Percentiles rank a stretch among this genome's conserved stretches.
phyloP scores from a whole-genome alignment of 2,797 vertebrate genomes.

The Babyrousa celebensis region DNA sequence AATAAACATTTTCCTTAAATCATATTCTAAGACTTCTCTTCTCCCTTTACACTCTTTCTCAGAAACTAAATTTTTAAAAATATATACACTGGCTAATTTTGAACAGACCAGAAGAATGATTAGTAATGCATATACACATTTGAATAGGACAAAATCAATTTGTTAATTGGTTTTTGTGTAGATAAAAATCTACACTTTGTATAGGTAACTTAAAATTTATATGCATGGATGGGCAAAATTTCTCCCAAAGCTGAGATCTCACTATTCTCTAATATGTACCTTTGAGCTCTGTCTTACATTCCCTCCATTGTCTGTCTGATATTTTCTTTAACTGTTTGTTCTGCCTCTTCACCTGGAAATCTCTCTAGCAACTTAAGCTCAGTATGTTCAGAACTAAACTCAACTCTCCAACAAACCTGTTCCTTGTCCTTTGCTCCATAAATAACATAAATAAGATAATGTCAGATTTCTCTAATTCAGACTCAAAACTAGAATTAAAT shows the following conservation, averaged over 20 bases:
- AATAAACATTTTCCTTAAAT: neutral
- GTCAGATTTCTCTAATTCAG: neutral
- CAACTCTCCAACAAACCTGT: neutral
- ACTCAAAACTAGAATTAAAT: neutral
- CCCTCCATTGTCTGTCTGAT: neutral
- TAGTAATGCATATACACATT: neutral
- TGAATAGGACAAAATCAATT: neutral
- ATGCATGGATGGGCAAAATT: neutral
- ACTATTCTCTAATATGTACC: neutral
- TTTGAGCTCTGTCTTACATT: neutral
- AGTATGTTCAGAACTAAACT: neutral
- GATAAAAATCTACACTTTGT: neutral
- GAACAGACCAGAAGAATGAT: neutral
- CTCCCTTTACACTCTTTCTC: neutral
- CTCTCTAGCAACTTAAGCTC: neutral
- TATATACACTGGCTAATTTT: neutral
- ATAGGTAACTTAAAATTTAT: neutral
- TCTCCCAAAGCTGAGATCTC: neutral
- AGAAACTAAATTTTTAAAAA: neutral
- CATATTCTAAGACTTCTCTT: neutral
- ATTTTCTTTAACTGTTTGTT: neutral
- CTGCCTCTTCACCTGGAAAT: neutral
- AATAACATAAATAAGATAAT: neutral
- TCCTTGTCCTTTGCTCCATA: neutral
- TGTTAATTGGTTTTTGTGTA: too few relatives aligned